These are phyloP conservation scores for Ommatoiulus sabulosus DNA, from an alignment of 2,888 invertebrate species.

Conservation along the genomic window DNA sequence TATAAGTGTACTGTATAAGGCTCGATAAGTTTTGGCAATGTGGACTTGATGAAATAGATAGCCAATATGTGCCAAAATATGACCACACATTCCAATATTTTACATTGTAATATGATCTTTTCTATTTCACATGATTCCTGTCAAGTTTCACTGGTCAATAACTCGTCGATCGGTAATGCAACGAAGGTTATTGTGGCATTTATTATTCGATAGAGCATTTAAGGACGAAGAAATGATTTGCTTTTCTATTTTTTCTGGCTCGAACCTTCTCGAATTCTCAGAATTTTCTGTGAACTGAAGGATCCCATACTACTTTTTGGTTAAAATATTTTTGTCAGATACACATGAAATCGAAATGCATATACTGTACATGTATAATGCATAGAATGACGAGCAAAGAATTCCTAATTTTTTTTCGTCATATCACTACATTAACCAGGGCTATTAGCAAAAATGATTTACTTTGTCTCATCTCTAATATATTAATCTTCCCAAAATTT, in stretches of 20 bases:
- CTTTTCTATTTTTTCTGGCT: too few species aligned
- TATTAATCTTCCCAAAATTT: slow-evolving; percentile 16
- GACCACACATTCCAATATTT: neutral
- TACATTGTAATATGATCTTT: too few species aligned
- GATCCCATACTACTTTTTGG: too few species aligned
- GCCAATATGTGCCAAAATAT: neutral
- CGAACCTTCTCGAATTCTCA: too few species aligned
- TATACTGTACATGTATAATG: too few species aligned
- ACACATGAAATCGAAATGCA: too few species aligned
- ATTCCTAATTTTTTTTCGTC: neutral
- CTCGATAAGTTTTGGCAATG: neutral
- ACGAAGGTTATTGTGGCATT: too few species aligned
- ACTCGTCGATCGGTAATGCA: neutral
- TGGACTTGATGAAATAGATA: neutral
- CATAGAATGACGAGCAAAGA: neutral
- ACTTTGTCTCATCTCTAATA: slow-evolving; percentile 2
- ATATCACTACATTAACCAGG: neutral
- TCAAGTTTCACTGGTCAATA: neutral
- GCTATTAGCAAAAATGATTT: slow-evolving; percentile 26
- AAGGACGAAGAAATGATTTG: too few species aligned
- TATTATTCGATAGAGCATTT: too few species aligned
- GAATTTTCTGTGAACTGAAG: too few species aligned
- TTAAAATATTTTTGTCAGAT: too few species aligned
- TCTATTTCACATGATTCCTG: neutral
- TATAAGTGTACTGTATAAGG: neutral